Base-by-base conservation (phyloP, 2,888 invertebrate genomes). In the Electrophaes corylata region DNA sequence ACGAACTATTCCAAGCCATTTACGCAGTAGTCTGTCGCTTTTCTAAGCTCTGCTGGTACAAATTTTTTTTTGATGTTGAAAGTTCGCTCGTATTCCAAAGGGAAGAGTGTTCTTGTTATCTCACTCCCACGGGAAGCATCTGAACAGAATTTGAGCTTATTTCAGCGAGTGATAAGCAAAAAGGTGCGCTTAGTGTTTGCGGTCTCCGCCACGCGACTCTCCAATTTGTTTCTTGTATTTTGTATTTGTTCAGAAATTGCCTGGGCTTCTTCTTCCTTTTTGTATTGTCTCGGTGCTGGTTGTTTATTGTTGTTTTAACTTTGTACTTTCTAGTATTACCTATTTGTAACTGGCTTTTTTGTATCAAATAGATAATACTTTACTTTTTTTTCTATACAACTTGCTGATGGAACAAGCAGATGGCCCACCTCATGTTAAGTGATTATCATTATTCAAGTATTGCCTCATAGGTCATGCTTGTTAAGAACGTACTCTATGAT, bases 111-210 rank as follows among this genome's bases (percentile, higher is more conserved):
- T 47, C 47, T 55, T 43, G 57, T 51, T 61, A 62, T 62, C 57
- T 48, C 39, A 44, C 48, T 57, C 62, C 52, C 62, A 19, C 23
- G 62, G 62, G 62, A 55, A 48, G 52, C 47, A 62, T 62, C 55
- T 58, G 48, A 52, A 54, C 48, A 57, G 58, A 62, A 62, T 62
- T 62, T 45, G 62, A 57, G 62, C 47, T 48, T 55, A 60, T 60
- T 55, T 50, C 48, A 55, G 51, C 60, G 47, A 48, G 51, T 55
- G 62, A 62, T 62, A 62, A 62, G 62, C 62, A 62, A 62, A 62
- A 62, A 55, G 63, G 57, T 57, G 54, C 57, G 56, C 53, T 59
- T 59, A 59, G 57, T 56, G 59, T 50, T 57, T 56, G 58, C 49
- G 49, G 59, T 55, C 50, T 47, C 54, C 47, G 33, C 48, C 39